phyloP scores from a whole-genome alignment of 2,888 invertebrate genomes.

The Leptopilina drosophilae region DNA sequence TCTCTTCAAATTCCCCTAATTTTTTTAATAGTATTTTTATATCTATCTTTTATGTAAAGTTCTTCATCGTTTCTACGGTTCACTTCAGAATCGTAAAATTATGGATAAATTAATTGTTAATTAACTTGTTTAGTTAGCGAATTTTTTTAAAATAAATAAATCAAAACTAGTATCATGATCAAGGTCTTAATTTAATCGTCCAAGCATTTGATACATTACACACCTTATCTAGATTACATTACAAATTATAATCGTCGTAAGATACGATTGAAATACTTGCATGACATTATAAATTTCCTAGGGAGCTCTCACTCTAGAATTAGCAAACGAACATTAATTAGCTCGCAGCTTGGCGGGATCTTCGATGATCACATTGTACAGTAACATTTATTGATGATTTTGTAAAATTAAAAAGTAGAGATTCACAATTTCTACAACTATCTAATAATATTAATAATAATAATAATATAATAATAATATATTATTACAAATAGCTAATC shows the following conservation, averaged over 20 bases:
- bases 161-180: conserved; percentile 8
- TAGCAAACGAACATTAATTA: conserved; percentile 32
- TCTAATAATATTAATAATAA: background rate
- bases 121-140: background rate
- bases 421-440: conserved; percentile 44
- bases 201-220: conserved; percentile 27
- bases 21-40: too few species aligned
- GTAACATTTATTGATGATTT: conserved; percentile 46
- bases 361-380: conserved; percentile 35
- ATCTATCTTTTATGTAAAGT: too few species aligned
- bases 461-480: too few species aligned
- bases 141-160: background rate
- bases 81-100: too few species aligned
- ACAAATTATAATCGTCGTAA: conserved; percentile 35
- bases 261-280: conserved; percentile 32
- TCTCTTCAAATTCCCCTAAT: too few species aligned
- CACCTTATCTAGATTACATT: conserved; percentile 25
- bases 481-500: conserved; percentile 47
- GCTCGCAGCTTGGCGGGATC: conserved; percentile 17
- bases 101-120: too few species aligned
- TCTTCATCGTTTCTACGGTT: too few species aligned
- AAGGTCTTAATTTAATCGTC: conserved; percentile 26
- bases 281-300: conserved; percentile 29
- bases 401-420: conserved; percentile 48
- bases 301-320: conserved; percentile 2